Evolutionary conservation across 92 coral and sea anemone genomes (phyloP), one percentile per base, ranked within the genome.

Genomic region (Micromussa lordhowensis): DNA sequence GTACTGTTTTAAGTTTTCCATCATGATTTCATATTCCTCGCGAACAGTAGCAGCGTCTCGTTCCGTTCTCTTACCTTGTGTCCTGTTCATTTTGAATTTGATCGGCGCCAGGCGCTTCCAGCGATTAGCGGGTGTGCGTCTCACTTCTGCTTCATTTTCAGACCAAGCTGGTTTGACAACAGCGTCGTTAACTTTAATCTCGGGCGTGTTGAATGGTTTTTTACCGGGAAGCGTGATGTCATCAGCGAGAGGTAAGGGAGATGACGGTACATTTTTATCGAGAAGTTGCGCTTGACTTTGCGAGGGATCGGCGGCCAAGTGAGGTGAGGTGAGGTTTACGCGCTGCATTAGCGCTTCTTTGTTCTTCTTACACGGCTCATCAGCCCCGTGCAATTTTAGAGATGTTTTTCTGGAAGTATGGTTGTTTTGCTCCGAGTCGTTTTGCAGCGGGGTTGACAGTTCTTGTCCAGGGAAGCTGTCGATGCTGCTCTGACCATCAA

Each of bases 1-100:
- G 34, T 55, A 84, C 72, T 24, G 57, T n/a, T 35, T 84, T 35
- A 84, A 75, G 18, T 74, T 84, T 17, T 57, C 51, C 24, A 84
- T 38, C 81, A 84, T 84, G 44, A 84, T 66, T 26, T 84, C 88
- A 59, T 84, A 84, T 68, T 84, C 88, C 16, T 84, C 88, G 29
- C 58, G 58, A n/a, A 75, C 44, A 22, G 58, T 36, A 13, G 28
- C 81, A 15, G 69, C 38, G 18, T 84, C 88, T 57, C 75, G 54
- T 18, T 72, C 81, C 53, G 26, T 57, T 84, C 22, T 74, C 69
- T 55, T 74, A 18, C 24, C 14, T n/a, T 34, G 38, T 3, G 18
- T 40, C 1, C 36, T 51, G 32, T 84, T 84, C 58, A 35, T 9
- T 75, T 55, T 73, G 34, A 35, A 36, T 73, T 73, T 73, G 21